phyloP scores from a whole-genome alignment of 2,797 vertebrate genomes.

The Gallirallus australis region DNA sequence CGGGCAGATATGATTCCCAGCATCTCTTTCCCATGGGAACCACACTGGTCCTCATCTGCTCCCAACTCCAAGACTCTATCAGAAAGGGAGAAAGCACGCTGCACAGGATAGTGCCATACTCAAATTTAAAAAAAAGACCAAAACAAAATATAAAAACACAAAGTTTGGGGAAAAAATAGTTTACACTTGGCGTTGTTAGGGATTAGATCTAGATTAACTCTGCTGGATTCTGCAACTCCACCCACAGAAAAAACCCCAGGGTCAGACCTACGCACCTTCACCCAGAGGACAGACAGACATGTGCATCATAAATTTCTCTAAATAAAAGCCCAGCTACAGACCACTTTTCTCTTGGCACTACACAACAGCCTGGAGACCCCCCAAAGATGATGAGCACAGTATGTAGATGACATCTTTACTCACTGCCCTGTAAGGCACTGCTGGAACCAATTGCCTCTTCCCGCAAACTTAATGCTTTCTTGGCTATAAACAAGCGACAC shows the following conservation, averaged over 20 bases:
- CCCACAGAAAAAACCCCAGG: rapidly evolving
- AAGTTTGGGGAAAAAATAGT: background rate
- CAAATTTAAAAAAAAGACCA: background rate
- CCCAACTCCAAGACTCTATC: background rate
- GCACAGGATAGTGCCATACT: background rate
- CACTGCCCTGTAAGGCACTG: too few relatives aligned
- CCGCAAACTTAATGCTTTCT: background rate
- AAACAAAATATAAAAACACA: too few relatives aligned
- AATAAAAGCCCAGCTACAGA: background rate
- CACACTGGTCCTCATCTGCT: background rate
- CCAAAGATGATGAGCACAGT: rapidly evolving
- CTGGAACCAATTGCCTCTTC: background rate
- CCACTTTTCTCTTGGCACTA: background rate
- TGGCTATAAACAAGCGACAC: rapidly evolving
- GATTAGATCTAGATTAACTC: background rate
- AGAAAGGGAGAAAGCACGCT: slow-evolving; percentile 50
- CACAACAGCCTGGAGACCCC: background rate
- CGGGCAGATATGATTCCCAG: background rate
- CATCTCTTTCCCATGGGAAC: background rate
- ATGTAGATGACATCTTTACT: background rate
- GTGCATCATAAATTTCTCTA: background rate
- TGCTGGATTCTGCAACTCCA: background rate
- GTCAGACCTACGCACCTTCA: background rate
- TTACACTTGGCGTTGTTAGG: background rate
- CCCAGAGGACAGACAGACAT: background rate